Conservation (phyloP, 2,797 vertebrate genomes). For the Ctenopoma multispine region DNA sequence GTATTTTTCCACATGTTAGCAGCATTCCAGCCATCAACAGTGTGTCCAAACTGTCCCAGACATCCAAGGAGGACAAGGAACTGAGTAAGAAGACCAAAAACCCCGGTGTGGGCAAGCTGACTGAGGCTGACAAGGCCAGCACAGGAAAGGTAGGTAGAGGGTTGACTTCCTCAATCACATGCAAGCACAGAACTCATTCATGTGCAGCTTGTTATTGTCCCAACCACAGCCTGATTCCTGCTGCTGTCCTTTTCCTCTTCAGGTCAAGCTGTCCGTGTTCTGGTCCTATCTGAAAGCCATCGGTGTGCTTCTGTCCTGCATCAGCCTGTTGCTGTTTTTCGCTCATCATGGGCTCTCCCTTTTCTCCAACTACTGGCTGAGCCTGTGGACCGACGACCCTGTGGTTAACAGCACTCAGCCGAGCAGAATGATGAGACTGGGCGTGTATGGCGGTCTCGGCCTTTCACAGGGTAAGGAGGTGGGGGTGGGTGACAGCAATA, state of each 20-base stretch:
- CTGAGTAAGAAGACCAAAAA: constrained; percentile 58
- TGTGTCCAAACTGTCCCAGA: constrained; percentile 60
- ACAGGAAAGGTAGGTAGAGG: constrained; percentile 88
- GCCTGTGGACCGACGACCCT: constrained; percentile 95
- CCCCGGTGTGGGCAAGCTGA: constrained; percentile 87
- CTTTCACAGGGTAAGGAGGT: constrained; percentile 88
- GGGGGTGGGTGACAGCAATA: neutral
- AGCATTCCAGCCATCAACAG: constrained; percentile 43
- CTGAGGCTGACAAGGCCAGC: constrained; percentile 91
- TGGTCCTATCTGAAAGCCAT: constrained; percentile 96
- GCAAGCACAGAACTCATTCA: neutral
- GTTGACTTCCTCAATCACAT: neutral
- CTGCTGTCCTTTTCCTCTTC: neutral
- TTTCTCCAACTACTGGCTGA: constrained; percentile 96
- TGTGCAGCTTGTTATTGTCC: neutral
- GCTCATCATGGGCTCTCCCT: constrained; percentile 88
- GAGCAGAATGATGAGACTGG: constrained; percentile 85
- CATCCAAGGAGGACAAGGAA: constrained; percentile 51
- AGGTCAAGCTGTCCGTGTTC: constrained; percentile 94
- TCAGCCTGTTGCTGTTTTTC: constrained; percentile 91
- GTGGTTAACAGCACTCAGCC: constrained; percentile 93
- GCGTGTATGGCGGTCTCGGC: constrained; percentile 91
- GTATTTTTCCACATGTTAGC: constrained; percentile 4
- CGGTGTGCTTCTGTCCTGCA: constrained; percentile 86
- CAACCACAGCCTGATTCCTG: neutral